Evolutionary conservation across 2,113 vertebrate genomes (phyloP).

Genomic region (Eubucco bourcierii): DNA sequence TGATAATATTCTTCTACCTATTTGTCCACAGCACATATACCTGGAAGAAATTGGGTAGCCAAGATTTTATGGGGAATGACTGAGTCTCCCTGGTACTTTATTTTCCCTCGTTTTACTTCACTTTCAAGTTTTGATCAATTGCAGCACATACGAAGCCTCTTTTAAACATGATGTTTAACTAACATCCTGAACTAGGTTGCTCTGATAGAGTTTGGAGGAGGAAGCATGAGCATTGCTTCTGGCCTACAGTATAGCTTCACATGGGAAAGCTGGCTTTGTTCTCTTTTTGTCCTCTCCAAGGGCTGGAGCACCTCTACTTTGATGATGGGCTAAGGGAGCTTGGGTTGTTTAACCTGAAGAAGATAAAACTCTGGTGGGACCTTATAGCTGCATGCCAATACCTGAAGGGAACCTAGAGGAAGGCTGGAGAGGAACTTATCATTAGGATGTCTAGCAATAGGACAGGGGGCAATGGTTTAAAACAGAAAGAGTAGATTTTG

Average conservation of each 20-base stretch:
- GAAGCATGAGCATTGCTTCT: neutral
- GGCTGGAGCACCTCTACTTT: no score
- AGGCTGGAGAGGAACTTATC: no score
- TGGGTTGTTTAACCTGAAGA: no score
- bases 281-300: neutral
- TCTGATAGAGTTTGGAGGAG: neutral
- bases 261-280: neutral
- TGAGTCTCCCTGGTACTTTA: neutral
- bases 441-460: no score
- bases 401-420: no score
- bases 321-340: no score
- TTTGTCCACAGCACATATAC: neutral
- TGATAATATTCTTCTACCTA: neutral
- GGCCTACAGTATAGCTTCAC: neutral
- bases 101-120: neutral
- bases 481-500: no score
- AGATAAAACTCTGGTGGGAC: no score
- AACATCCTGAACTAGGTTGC: neutral
- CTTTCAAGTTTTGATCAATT: neutral
- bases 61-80: neutral
- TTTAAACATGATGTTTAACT: neutral
- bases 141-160: neutral
- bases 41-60: conserved; percentile 7
- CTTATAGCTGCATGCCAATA: no score
- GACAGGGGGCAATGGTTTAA: no score